Percentiles rank a stretch among this genome's conserved stretches.
These are phyloP conservation scores for Characodon lateralis DNA, from an alignment of 2,797 vertebrate genomes.

Conservation along the genomic window DNA sequence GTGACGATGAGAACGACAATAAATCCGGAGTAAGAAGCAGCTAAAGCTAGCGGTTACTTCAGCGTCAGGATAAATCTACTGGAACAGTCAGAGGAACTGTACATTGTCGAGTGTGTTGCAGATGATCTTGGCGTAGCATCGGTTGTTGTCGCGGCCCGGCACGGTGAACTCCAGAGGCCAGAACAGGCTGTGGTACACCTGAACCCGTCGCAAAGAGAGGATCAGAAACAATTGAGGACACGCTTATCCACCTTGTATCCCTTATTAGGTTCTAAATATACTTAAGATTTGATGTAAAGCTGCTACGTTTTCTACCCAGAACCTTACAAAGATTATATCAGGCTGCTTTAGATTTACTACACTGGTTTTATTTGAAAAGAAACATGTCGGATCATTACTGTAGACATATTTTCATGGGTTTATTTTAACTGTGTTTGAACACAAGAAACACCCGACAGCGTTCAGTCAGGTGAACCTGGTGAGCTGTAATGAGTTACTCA, in stretches of 20 bases:
- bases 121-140: conserved; percentile 92
- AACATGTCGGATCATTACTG: neutral
- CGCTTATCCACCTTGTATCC: neutral
- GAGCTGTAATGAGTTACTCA: conserved; percentile 47
- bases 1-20: neutral
- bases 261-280: neutral
- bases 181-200: conserved; percentile 93
- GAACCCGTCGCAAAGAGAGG: neutral
- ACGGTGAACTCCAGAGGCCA: conserved; percentile 97
- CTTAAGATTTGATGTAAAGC: neutral
- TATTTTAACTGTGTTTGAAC: neutral
- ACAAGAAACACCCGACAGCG: neutral
- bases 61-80: neutral
- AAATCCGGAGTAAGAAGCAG: neutral
- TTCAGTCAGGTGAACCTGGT: neutral
- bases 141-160: conserved; percentile 89
- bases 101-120: conserved; percentile 90
- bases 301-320: neutral
- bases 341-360: neutral
- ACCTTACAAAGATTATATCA: neutral
- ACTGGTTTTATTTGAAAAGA: neutral
- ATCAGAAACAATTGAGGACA: neutral
- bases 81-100: conserved; percentile 46
- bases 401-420: neutral
- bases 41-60: rapidly evolving